Conservation (phyloP, 2,888 invertebrate genomes). For the Mallateleia sp. region DNA sequence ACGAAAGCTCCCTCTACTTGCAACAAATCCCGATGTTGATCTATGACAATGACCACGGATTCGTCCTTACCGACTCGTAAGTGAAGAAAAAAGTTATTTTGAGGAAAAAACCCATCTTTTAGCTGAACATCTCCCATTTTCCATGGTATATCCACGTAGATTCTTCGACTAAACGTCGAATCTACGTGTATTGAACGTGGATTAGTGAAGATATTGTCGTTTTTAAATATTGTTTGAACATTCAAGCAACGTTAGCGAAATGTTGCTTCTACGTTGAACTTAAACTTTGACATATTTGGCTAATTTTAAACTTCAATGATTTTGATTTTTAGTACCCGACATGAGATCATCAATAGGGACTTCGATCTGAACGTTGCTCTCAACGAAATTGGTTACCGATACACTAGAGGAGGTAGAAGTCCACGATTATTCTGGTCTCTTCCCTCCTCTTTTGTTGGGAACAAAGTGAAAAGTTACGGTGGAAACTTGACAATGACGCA, state of each 20-base stretch:
- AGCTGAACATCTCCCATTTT: no score
- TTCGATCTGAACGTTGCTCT: constrained; percentile 90
- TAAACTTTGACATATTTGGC: no score
- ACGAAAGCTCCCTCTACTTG: constrained; percentile 92
- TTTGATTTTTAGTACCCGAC: constrained; percentile 89
- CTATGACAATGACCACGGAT: constrained; percentile 91
- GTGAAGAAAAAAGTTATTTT: constrained; percentile 59
- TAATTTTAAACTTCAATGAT: no score
- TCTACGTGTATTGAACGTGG: no score
- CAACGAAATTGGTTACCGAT: constrained; percentile 92
- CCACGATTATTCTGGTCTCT: constrained; percentile 94
- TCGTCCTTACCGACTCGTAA: constrained; percentile 92
- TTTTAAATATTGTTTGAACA: no score
- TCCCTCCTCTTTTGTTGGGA: constrained; percentile 91
- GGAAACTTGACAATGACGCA: constrained; percentile 95
- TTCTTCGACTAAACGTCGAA: no score
- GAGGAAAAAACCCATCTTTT: no score
- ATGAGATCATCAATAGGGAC: constrained; percentile 89
- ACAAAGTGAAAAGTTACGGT: constrained; percentile 96
- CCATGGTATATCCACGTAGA: no score
- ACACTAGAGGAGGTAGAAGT: constrained; percentile 89
- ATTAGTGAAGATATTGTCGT: no score
- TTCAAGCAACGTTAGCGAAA: no score
- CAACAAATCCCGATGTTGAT: constrained; percentile 93
- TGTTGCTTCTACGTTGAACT: no score